Percentiles rank a stretch among this genome's conserved stretches.
phyloP scores from a whole-genome alignment of 2,113 vertebrate genomes.

The Eudorcas thomsonii region DNA sequence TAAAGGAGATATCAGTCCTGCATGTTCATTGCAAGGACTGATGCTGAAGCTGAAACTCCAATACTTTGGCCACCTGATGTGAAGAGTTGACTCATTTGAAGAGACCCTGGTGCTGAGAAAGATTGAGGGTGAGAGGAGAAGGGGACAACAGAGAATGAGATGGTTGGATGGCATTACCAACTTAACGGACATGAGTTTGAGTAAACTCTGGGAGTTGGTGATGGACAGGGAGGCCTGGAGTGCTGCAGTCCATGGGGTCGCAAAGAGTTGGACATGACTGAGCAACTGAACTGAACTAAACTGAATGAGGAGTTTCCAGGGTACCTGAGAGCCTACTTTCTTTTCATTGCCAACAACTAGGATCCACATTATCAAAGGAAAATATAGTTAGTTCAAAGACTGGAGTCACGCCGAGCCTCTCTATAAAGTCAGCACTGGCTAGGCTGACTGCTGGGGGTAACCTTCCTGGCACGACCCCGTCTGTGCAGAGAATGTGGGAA shows the following conservation, averaged over 20 bases:
- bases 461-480: not conserved
- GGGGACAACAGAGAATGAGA: not conserved
- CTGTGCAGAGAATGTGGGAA: conserved; percentile 33
- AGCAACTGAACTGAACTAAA: not conserved
- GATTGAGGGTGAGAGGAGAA: not conserved
- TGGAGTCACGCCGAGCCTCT: not conserved
- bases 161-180: not conserved
- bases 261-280: not conserved
- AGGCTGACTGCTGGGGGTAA: conserved; percentile 61
- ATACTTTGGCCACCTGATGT: not conserved
- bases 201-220: not conserved
- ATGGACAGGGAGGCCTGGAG: not conserved
- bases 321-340: conserved; percentile 66
- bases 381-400: conserved; percentile 41
- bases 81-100: not conserved
- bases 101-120: not conserved
- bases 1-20: not conserved
- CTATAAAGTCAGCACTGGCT: conserved; percentile 66
- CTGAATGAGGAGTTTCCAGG: conserved; percentile 33
- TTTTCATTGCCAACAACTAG: conserved; percentile 50
- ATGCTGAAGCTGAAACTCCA: not conserved
- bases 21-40: not conserved
- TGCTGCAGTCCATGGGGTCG: not conserved
- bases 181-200: not conserved
- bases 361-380: not conserved